Evolutionary conservation across 2,888 invertebrate species (phyloP), one percentile per base, ranked within the genome.

Genomic region (Xestia rhomboidea): DNA sequence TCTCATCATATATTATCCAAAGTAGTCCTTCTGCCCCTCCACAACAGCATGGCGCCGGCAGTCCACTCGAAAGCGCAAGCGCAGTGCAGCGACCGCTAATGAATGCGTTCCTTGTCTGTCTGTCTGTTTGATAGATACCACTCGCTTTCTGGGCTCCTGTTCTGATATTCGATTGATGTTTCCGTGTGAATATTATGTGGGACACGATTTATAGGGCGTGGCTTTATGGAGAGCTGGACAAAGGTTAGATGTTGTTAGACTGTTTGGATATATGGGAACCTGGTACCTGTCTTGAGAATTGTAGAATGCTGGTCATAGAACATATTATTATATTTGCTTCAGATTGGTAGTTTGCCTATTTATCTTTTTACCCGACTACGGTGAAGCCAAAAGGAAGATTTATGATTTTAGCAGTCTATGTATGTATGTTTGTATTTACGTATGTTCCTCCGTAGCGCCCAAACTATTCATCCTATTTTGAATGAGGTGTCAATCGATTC

Each of bases 41-140:
- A 15, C 18, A 34, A 0, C 46, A 71, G 21, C 4, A 66, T 27
- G 69, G 64, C 74, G 64, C 41, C 64, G 82, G 87, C 82, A 70
- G 79, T 85, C 69, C 83, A 88, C 90, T 90, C 87, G 89, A 89
- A 79, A 87, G 79, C 88, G 87, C 88, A 88, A 76, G 87, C 85
- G 83, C 87, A 78, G 92, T 89, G 91, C 91, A 90, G 79, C 89
- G 91, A 89, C 91, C 91, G 89, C 85, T 86, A 84, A 91, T 92
- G 92, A 92, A 92, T 91, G 90, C 88, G 73, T 62, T 82, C 85
- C 85, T 89, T 91, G 92, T 91, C 69, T 85, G 88, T 89, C 84
- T 74, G 90, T 89, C 81, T 82, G 89, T 82, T 73, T 88, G 90
- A 90, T 88, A 90, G 84, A 88, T 86, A 81, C 81, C 88, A 89